Percentiles rank a stretch among this genome's conserved stretches.
These are phyloP conservation scores for Drymodes brunneopygia DNA, from an alignment of 2,113 vertebrate species.

Conservation along the genomic window DNA sequence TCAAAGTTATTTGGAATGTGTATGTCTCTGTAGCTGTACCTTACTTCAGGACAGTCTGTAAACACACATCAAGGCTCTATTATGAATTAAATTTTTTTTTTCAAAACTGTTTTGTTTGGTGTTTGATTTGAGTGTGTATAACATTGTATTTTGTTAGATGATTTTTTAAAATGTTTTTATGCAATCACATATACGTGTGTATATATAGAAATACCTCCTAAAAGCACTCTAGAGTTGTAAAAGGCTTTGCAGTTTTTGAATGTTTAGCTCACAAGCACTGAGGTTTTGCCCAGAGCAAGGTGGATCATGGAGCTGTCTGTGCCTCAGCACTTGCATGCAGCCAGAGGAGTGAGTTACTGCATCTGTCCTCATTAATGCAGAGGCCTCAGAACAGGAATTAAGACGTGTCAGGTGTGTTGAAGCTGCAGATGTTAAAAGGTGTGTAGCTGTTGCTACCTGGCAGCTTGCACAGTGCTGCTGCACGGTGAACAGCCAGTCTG, in stretches of 20 bases:
- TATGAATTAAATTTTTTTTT: background rate
- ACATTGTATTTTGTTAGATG: background rate
- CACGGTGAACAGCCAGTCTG: background rate
- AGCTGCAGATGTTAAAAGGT: background rate
- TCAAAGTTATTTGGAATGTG: background rate
- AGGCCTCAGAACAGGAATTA: background rate
- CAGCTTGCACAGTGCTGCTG: background rate
- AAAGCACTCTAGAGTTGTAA: background rate
- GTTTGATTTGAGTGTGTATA: background rate
- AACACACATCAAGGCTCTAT: background rate
- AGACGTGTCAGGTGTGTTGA: background rate
- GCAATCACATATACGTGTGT: background rate
- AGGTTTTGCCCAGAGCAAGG: background rate
- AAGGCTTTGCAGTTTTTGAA: background rate
- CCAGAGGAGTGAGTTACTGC: background rate
- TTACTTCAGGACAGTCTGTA: background rate
- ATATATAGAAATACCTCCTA: fast-evolving
- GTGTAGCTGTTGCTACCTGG: background rate
- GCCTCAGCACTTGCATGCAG: background rate
- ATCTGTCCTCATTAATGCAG: background rate
- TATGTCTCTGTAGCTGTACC: background rate
- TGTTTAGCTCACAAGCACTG: background rate
- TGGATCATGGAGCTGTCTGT: background rate
- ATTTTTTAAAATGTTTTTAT: background rate
- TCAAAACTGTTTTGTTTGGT: background rate